Conservation (phyloP, 35 echinoderm and acorn worm species). For the Apostichopus japonicus region DNA sequence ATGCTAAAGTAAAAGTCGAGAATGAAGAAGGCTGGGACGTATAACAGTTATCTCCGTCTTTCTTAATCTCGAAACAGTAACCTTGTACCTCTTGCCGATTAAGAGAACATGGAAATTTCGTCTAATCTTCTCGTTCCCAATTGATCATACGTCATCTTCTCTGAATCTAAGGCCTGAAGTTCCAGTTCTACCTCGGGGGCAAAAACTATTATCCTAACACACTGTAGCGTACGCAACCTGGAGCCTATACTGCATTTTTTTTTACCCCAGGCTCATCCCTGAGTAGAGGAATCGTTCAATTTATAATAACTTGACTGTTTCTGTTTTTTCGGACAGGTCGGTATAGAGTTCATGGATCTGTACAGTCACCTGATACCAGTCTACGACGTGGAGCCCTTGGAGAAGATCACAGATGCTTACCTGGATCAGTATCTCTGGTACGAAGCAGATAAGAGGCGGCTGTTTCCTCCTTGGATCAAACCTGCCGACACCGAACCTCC, state of each 20-base stretch:
- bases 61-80: background rate
- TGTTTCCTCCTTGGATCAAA: slow-evolving; percentile 99
- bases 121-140: too few relatives aligned
- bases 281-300: too few relatives aligned
- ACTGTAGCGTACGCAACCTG: too few relatives aligned
- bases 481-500: slow-evolving; percentile 97
- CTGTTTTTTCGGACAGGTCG: slow-evolving; percentile 64
- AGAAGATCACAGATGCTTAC: slow-evolving; percentile 99
- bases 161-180: too few relatives aligned
- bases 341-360: slow-evolving; percentile 99
- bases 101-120: too few relatives aligned
- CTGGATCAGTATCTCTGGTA: slow-evolving; percentile 99
- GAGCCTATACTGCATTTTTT: too few relatives aligned
- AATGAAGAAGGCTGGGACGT: background rate
- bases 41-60: background rate
- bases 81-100: too few relatives aligned
- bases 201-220: too few relatives aligned
- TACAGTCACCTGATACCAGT: slow-evolving; percentile 98
- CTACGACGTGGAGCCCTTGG: slow-evolving; percentile 96
- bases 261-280: too few relatives aligned
- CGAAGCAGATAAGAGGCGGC: slow-evolving; percentile 87
- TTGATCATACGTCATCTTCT: too few relatives aligned
- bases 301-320: background rate
- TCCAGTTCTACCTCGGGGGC: too few relatives aligned
- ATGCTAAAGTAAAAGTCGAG: background rate